Evolutionary conservation across 2,797 vertebrate genomes (phyloP), one percentile per base, ranked within the genome.

Genomic region (Strix occidentalis): DNA sequence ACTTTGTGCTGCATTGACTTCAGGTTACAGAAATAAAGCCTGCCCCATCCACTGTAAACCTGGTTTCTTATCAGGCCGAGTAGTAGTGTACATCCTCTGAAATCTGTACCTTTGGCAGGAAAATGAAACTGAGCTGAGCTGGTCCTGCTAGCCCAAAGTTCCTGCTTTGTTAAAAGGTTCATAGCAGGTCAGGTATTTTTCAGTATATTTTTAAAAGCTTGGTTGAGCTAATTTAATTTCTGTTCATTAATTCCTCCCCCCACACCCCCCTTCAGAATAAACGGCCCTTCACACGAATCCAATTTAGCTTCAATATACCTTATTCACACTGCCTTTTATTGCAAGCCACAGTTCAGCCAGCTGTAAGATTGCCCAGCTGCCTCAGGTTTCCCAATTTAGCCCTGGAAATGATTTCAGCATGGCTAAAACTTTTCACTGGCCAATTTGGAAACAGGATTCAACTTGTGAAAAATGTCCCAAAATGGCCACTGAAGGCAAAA

Each of bases 231-330:
- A 98, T 98, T 98, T 97, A 98, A 98, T 98, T 98, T 98, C 95
- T 98, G 93, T 98, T 98, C 97, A 97, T 98, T 98, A 98, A 98
- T 97, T 96, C 95, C 89, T 97, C 78, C 89, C 92, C 82, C 96
- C 87, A 87, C 64, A 1, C 94, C 89, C 92, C 96, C 95, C 95
- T 94, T 97, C 96, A 93, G 96, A 98, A 98, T 98, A 98, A 98
- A 98, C 10, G 75, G 93, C 91, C 97, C 97, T 98, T 98, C 98
- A 97, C 97, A 97, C 93, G 76, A 97, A 98, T 98, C 98, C 98
- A 98, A 97, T 98, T 98, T 98, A 98, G 96, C 96, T 97, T 98
- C 97, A 98, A 98, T 98, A 98, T 98, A 97, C 97, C 98, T 98
- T 98, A 98, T 98, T 98, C 98, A 98, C 97, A 93, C 97, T 96